Evolutionary conservation across 2,113 vertebrate genomes (phyloP).

Genomic region (Carassius auratus): DNA sequence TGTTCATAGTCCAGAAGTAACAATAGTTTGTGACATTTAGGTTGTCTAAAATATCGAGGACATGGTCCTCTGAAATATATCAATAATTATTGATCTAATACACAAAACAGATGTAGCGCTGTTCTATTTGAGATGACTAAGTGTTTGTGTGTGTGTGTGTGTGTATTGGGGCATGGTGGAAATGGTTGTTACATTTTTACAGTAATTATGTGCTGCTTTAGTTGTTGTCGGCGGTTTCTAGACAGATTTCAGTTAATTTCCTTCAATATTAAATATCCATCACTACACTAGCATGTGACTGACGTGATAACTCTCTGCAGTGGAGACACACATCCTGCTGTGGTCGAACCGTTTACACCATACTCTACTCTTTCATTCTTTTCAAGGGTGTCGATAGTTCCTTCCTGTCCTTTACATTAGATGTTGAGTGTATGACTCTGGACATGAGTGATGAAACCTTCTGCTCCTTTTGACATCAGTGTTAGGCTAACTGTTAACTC

Average conservation of each 20-base stretch:
- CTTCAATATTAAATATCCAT: neutral
- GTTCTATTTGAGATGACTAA: neutral
- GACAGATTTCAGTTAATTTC: neutral
- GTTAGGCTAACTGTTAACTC: no score
- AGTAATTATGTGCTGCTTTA: neutral
- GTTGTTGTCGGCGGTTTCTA: neutral
- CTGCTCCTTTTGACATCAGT: neutral
- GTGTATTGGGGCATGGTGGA: neutral
- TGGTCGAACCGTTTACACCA: constrained; percentile 28
- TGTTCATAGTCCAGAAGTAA: neutral
- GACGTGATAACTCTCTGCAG: neutral
- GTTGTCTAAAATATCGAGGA: neutral
- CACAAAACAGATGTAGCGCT: constrained; percentile 7
- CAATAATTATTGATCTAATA: constrained; percentile 37
- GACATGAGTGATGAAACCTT: neutral
- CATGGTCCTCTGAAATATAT: neutral
- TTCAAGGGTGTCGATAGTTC: neutral
- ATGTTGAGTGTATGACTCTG: neutral
- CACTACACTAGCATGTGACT: neutral
- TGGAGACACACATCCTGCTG: constrained; percentile 46
- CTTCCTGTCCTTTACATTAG: constrained; percentile 34
- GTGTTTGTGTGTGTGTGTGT: neutral
- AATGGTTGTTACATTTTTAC: neutral
- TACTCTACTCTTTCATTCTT: neutral
- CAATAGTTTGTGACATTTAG: neutral